phyloP scores from a whole-genome alignment of 2,113 vertebrate genomes.

The Manacus vitellinus region DNA sequence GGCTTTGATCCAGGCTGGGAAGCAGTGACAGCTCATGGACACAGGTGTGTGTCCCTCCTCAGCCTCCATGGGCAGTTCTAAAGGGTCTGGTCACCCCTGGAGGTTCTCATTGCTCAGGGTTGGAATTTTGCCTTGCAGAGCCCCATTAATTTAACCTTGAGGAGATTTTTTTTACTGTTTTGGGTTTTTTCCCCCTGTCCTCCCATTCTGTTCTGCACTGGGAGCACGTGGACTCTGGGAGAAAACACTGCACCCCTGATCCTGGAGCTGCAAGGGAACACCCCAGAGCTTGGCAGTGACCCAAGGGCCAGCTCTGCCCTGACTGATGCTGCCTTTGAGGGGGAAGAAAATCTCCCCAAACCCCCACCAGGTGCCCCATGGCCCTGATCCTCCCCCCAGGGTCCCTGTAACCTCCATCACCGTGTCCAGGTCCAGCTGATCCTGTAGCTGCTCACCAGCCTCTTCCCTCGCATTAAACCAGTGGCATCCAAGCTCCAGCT shows the following conservation, averaged over 20 bases:
- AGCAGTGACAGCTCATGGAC: not conserved
- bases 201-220: not conserved
- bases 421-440: rapidly evolving
- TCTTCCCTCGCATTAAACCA: not conserved
- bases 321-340: not conserved
- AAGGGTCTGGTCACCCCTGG: not conserved
- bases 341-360: not conserved
- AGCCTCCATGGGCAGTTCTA: not conserved
- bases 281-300: not conserved
- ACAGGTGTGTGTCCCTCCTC: rapidly evolving
- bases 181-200: not conserved
- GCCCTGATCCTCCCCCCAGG: rapidly evolving
- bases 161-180: rapidly evolving
- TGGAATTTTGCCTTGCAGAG: not conserved
- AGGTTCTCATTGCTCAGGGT: not conserved
- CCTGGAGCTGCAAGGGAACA: not conserved
- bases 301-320: not conserved
- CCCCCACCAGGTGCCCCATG: not conserved
- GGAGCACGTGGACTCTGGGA: no score
- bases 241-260: rapidly evolving
- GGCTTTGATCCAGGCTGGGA: not conserved
- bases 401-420: not conserved
- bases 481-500: not conserved
- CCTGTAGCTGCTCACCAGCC: no score
- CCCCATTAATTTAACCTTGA: not conserved